Evolutionary conservation across 2,113 vertebrate genomes (phyloP).

Genomic region (Platichthys stellatus): DNA sequence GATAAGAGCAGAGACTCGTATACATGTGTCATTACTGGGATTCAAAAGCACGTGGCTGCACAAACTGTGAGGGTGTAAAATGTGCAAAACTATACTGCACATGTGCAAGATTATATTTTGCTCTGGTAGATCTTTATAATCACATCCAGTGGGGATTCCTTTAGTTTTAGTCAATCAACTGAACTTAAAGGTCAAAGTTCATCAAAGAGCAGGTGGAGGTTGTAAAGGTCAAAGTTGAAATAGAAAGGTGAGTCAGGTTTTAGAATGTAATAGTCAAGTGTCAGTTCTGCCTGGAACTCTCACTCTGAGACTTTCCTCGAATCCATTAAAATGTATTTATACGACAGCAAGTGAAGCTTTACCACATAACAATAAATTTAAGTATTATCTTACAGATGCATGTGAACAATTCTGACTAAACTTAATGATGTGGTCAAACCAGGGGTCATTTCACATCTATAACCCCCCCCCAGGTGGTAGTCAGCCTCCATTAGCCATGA

Average conservation of each 20-base stretch:
- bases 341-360: background rate
- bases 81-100: no score
- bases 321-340: background rate
- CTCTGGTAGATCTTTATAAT: no score
- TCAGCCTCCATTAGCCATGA: conserved; percentile 42
- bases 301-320: background rate
- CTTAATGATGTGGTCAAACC: conserved; percentile 13
- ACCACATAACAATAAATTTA: background rate
- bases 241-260: conserved; percentile 1
- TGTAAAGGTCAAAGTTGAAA: conserved; percentile 27
- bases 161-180: background rate
- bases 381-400: conserved; percentile 8
- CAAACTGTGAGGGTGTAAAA: background rate
- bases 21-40: background rate
- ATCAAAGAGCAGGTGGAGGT: conserved; percentile 14
- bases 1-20: background rate
- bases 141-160: no score
- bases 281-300: background rate
- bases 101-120: no score
- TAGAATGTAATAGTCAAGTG: background rate
- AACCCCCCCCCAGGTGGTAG: conserved; percentile 21
- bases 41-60: conserved; percentile 19
- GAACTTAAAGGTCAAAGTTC: background rate
- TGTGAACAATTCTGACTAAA: background rate
- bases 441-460: conserved; percentile 31